Evolutionary conservation across 2,888 invertebrate genomes (phyloP).

Genomic region (Apamea epomidion): DNA sequence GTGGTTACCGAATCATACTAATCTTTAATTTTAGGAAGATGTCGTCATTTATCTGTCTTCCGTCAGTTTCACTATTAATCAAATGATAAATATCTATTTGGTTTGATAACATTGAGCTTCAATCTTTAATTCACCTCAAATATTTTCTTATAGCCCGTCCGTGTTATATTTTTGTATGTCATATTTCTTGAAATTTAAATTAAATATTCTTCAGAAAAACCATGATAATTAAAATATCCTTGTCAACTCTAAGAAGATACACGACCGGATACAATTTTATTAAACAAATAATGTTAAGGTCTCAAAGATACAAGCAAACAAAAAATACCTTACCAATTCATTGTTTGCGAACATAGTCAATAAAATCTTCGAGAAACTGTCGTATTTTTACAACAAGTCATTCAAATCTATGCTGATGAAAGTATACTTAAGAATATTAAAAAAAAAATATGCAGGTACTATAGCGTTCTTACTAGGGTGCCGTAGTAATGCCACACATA

Average conservation of each 20-base stretch:
- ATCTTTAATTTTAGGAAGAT: constrained; percentile 36
- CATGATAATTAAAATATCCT: constrained; percentile 39
- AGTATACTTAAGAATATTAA: background rate
- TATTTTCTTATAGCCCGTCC: background rate
- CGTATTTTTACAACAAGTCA: constrained; percentile 17
- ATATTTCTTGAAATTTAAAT: background rate
- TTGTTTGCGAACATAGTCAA: constrained; percentile 10
- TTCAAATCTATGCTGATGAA: constrained; percentile 1
- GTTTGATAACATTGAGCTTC: constrained; percentile 21
- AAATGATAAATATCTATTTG: constrained; percentile 17
- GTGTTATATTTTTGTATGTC: background rate
- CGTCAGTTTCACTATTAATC: constrained; percentile 30
- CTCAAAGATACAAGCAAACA: constrained; percentile 14
- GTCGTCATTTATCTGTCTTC: constrained; percentile 48
- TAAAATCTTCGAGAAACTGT: constrained; percentile 6
- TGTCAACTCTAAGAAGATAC: constrained; percentile 25
- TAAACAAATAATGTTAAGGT: constrained; percentile 32
- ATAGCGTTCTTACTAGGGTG: background rate
- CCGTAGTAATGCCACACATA: constrained; percentile 15
- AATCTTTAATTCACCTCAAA: background rate
- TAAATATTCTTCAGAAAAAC: background rate
- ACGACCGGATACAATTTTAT: constrained; percentile 16
- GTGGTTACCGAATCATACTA: constrained; percentile 30
- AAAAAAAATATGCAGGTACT: background rate
- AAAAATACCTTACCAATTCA: background rate